Base-by-base conservation (phyloP, 2,888 invertebrate species). In the Abrostola triplasia region DNA sequence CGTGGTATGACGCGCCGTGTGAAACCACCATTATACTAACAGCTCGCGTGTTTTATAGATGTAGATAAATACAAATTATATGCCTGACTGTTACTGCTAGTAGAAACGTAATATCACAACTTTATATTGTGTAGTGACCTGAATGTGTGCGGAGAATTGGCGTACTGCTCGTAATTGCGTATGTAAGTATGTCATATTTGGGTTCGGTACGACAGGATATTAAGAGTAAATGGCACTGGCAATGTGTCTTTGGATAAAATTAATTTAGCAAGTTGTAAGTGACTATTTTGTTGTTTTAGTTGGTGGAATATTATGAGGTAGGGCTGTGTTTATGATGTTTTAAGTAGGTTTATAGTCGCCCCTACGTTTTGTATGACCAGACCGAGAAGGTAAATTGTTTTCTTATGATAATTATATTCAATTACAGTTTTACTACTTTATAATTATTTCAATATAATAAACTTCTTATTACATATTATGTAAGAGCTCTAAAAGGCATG, bases 231-330 rank as follows among this genome's bases (percentile, higher is more conserved):
- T 41, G 62, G 49, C 56, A 50, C 47, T 50, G 36, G 69, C 49
- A 56, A 58, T 68, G 49, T 62, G 59, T 73, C 62, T 71, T 42
- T 59, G 56, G 62, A 73, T 73, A 63, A 73, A 68, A 73, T 71
- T 71, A 73, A 68, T 73, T 68, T 62, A 40, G 48, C 52, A 57
- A 57, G 52, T 68, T 63, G 62, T 68, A 53, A 49, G 38, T 52
- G 48, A 41, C 51, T 9, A 41, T 67, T 73, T 68, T 49, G 58
- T 55, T 59, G 13, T 9, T 62, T 49, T 36, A 68, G 68, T 53
- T 55, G 56, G 7, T 59, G 52, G 55, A 59, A 51, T 53, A 36
- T 44, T 52, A 61, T 54, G 52, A 42, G 50, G 60, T 37, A 38
- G 13, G 10, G 11, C 42, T 52, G 35, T 36, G 13, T 13, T 36